Evolutionary conservation across 2,888 invertebrate genomes (phyloP), one percentile per base, ranked within the genome.

Genomic region (Troides oblongomaculatus): DNA sequence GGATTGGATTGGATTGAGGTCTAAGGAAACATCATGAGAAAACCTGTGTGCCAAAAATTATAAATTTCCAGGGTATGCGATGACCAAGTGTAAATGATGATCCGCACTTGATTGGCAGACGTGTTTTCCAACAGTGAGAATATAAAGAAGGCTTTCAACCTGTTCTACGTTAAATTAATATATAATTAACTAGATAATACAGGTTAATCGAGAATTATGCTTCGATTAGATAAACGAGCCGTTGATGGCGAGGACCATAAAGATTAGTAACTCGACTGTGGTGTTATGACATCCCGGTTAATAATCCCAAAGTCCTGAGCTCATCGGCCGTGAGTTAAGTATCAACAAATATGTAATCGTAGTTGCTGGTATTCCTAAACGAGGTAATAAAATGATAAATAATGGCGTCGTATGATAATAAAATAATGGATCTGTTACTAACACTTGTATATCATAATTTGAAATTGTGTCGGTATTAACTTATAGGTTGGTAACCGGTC

Each of bases 211-310:
- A 57, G 65, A 57, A 21, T 65, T 56, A 70, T 70, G 64, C 30
- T 1, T n/a, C 70, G 76, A 76, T 76, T 73, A 75, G 73, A 74
- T 74, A 73, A 73, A 73, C 73, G 70, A 66, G 58, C 62, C 68
- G 64, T 63, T 75, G 75, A 76, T 70, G 64, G 71, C 65, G 62
- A 59, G 61, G 68, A 64, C 71, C 65, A 74, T 76, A 72, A 74
- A 73, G 69, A 70, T 70, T 70, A 72, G 72, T 73, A 60, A 50
- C 61, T 58, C 8, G 39, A 7, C 56, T 39, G 58, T 60, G 57
- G 60, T 70, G 36, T 59, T 46, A 25, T 63, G 50, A 63, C 21
- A 36, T 66, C 6, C 23, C 18, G 30, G 4, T n/a, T 70, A 66
- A 66, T 70, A 66, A 62, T 59, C 62, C 58, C 58, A 39, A 25